Evolutionary conservation across 2,888 invertebrate genomes (phyloP), one percentile per base, ranked within the genome.

Genomic region (Chrysolina americana): DNA sequence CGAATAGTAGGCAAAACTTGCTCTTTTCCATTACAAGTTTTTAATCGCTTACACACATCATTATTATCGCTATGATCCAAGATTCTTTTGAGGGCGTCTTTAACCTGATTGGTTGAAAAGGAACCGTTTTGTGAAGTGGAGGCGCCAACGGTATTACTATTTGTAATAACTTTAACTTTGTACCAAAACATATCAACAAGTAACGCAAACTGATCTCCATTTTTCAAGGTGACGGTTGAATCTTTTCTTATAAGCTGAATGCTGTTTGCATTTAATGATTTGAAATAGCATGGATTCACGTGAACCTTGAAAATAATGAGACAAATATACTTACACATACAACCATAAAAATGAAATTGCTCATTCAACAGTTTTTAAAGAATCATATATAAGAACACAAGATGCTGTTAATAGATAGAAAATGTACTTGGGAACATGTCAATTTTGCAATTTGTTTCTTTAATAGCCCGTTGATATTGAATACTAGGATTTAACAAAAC

Each of bases 201-300:
- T 6, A 92, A 86, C 15, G 91, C 90, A 84, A 92, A 90, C 79
- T 86, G 88, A 80, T 91, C 91, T 15, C 90, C 90, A 79, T 88
- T 86, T 1, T 71, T 80, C 19, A 91, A 82, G n/a, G 80, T 74
- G 15, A 87, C 78, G 2, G 83, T 80, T 23, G 83, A 79, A 74
- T 89, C 85, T 79, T 88, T 85, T 66, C 83, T 84, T 44, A 91
- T 79, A 68, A 90, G 83, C 71, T 87, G 82, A 10, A 86, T 83
- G 11, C 79, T 73, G 71, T 79, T 84, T 76, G 70, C 84, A 82
- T 75, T 85, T 85, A 76, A 85, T 85, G 79, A 82, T 84, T 81
- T 82, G 69, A 87, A 89, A 82, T 90, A 92, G 81, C 90, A 91
- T 28, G 91, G 91, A 80, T 91, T 91, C 80, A 86, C 84, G 80